Evolutionary conservation across 2,113 vertebrate species (phyloP), one percentile per base, ranked within the genome.

Genomic region (Suncus etruscus): DNA sequence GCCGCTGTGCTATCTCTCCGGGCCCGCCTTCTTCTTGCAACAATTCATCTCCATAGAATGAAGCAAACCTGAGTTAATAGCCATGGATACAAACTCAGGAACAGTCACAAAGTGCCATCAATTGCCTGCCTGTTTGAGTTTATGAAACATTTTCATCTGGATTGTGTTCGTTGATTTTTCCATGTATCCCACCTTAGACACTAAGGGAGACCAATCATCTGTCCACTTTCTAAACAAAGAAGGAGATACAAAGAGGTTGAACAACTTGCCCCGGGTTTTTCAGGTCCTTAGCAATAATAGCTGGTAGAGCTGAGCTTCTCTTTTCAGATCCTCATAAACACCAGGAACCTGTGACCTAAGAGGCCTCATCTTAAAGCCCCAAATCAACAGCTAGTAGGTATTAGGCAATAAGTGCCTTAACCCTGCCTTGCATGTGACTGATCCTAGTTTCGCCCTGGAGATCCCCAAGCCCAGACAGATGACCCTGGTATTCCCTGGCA

Each of bases 161-260:
- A 58, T 50, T 51, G 8, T 72, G 47, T 83, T 54, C 39, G 79
- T 79, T 11, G 18, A 24, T 63, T 91, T 84, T 91, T 63, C 61
- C 27, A 10, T 3, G 0, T 83, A 80, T 69, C n/a, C 88, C 22
- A 81, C 81, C 85, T 63, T 58, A 61, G 58, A 61, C 68, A 68
- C 8, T 29, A 78, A 27, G 22, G 11, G 83, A 65, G 69, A 70
- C 47, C 79, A 51, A 47, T 32, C 58, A 8, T 73, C 24, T 68
- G n/a, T 86, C 61, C 69, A 11, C 69, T 84, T 75, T 85, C 24
- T 68, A 45, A 91, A 48, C 65, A 45, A 92, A 18, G 32, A 78
- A 73, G 15, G 18, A 75, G 27, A 54, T 29, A 85, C 50, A 75
- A 82, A 82, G 32, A 82, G 9, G 22, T n/a, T 47, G 25, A 48